Percentiles rank a stretch among this genome's conserved stretches.
These are phyloP conservation scores for Eulemur macaco DNA, from an alignment of 2,113 vertebrate genomes.

Conservation along the genomic window DNA sequence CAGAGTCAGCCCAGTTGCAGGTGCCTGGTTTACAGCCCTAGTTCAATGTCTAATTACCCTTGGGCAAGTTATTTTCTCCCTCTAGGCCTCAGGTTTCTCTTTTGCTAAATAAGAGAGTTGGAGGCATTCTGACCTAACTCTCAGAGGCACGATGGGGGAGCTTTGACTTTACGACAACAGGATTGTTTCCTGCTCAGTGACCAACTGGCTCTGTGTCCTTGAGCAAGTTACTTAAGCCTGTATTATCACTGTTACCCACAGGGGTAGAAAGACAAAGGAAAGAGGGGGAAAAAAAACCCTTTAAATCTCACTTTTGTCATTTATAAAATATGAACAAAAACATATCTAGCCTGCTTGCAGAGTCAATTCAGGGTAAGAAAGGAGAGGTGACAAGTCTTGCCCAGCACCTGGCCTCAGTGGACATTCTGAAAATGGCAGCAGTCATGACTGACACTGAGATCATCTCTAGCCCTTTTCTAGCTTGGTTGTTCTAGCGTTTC, in stretches of 20 bases:
- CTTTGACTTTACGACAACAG: neutral
- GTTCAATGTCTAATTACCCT: neutral
- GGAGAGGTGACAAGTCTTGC: neutral
- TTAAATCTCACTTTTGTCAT: neutral
- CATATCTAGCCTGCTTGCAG: neutral
- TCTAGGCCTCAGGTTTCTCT: neutral
- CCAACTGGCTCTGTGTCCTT: neutral
- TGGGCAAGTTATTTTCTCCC: neutral
- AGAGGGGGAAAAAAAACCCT: neutral
- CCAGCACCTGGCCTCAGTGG: neutral
- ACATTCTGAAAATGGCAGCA: neutral
- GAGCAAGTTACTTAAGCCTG: neutral
- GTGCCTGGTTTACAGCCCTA: neutral
- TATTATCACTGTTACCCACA: too few species aligned
- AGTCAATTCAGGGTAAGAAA: neutral
- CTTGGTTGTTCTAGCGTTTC: neutral
- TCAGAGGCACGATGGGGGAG: too few species aligned
- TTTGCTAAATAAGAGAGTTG: neutral
- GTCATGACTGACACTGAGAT: neutral
- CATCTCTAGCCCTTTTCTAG: neutral
- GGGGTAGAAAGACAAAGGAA: too few species aligned
- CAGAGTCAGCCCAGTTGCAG: neutral
- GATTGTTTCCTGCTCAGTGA: neutral
- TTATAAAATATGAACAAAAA: neutral
- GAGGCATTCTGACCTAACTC: neutral